Conservation (phyloP, 53 echinoderm and acorn worm genomes). For the Henricia sp. region DNA sequence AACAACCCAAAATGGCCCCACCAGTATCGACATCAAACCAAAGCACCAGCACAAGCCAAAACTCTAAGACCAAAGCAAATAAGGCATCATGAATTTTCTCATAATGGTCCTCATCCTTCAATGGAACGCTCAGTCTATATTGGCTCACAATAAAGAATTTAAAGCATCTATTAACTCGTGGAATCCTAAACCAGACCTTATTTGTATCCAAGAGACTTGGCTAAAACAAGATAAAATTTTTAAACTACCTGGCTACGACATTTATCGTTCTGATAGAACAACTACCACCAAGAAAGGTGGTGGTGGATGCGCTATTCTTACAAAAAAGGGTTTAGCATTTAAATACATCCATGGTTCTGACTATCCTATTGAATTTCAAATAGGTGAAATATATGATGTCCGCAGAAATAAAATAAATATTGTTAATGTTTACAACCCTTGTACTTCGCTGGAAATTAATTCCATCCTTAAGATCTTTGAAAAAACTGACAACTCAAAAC, state of each 20-base stretch:
- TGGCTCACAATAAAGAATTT: not conserved
- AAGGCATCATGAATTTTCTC: not conserved
- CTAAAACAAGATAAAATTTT: constrained; percentile 4
- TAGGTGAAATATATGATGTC: not conserved
- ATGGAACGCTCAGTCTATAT: not conserved
- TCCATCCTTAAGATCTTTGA: not conserved
- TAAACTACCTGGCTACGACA: not conserved
- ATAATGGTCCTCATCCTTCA: not conserved
- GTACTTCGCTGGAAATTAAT: not conserved
- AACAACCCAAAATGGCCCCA: not conserved
- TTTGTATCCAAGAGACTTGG: constrained; percentile 41
- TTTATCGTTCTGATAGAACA: too few relatives aligned
- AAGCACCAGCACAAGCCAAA: not conserved
- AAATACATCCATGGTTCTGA: not conserved
- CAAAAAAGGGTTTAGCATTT: not conserved
- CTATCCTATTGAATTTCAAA: not conserved
- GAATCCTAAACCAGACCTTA: constrained; percentile 1
- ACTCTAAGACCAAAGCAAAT: not conserved
- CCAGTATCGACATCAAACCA: not conserved
- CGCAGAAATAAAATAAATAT: not conserved
- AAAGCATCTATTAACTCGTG: not conserved
- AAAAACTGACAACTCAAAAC: not conserved
- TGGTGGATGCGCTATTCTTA: not conserved
- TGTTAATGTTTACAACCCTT: not conserved
- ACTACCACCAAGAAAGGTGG: not conserved